Conservation (phyloP, 2,797 vertebrate species). For the Pampus argenteus region DNA sequence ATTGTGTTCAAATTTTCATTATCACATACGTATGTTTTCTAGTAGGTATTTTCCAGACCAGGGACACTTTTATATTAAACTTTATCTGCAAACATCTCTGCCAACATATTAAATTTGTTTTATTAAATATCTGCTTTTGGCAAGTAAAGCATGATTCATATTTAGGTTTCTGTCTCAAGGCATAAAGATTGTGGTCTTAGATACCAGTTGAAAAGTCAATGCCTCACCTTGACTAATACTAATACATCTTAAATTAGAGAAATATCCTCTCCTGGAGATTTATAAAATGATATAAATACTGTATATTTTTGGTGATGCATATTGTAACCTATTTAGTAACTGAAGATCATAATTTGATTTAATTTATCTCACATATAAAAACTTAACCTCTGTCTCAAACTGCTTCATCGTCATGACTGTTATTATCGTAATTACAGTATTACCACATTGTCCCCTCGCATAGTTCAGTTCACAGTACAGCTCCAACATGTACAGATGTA, state of each 20-base stretch:
- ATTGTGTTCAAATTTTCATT: background rate
- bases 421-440: no score
- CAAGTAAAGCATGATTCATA: background rate
- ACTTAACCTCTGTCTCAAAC: no score
- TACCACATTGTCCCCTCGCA: no score
- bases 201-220: no score
- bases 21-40: background rate
- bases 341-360: background rate
- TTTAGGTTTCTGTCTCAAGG: background rate
- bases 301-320: background rate
- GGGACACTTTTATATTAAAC: background rate
- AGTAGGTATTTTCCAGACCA: background rate
- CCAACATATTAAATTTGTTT: background rate
- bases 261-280: background rate
- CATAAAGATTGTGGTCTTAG: background rate
- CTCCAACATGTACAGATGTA: no score
- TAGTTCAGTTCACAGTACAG: no score
- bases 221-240: no score
- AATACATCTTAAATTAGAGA: background rate
- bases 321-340: constrained; percentile 1
- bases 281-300: background rate
- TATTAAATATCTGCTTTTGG: background rate
- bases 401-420: no score
- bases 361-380: no score
- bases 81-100: background rate